Percentiles rank a stretch among this genome's conserved stretches.
These are phyloP conservation scores for Rhinichthys klamathensis DNA, from an alignment of 2,113 vertebrate species.

Conservation along the genomic window DNA sequence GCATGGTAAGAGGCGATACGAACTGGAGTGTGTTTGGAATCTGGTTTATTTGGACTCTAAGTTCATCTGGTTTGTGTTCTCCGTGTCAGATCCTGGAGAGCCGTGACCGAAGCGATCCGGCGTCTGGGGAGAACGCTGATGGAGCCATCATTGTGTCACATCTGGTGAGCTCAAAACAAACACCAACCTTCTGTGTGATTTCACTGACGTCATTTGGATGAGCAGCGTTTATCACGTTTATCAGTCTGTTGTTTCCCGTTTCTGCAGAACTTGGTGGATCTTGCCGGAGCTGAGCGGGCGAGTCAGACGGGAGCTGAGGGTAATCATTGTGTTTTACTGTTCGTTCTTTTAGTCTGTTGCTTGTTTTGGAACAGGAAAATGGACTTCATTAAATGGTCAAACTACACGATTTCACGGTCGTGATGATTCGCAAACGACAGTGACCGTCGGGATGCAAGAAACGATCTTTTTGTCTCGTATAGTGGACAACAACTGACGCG, in stretches of 20 bases:
- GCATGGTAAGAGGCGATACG: constrained; percentile 83
- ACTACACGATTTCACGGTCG: no score
- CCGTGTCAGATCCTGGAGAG: constrained; percentile 90
- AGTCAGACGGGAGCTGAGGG: constrained; percentile 97
- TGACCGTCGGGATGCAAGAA: no score
- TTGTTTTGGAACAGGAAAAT: background rate
- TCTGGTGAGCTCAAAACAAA: constrained; percentile 77
- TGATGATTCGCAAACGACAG: no score
- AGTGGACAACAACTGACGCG: no score
- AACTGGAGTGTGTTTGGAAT: background rate
- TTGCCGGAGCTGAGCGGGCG: constrained; percentile 92
- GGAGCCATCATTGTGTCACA: constrained; percentile 95
- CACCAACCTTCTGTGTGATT: background rate
- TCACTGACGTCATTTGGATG: background rate
- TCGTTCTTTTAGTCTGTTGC: background rate
- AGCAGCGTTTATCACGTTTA: background rate
- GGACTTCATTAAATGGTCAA: no score
- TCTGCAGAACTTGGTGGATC: constrained; percentile 91
- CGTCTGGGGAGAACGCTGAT: constrained; percentile 81
- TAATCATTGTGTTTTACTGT: constrained; percentile 58
- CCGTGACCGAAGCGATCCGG: constrained; percentile 83
- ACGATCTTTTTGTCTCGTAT: no score
- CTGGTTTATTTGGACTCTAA: background rate
- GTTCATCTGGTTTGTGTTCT: background rate
- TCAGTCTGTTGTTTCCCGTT: background rate